Percentiles rank a stretch among this genome's conserved stretches.
Conservation (phyloP, 64 coral and sea anemone genomes). For the Cladopsammia gracilis region DNA sequence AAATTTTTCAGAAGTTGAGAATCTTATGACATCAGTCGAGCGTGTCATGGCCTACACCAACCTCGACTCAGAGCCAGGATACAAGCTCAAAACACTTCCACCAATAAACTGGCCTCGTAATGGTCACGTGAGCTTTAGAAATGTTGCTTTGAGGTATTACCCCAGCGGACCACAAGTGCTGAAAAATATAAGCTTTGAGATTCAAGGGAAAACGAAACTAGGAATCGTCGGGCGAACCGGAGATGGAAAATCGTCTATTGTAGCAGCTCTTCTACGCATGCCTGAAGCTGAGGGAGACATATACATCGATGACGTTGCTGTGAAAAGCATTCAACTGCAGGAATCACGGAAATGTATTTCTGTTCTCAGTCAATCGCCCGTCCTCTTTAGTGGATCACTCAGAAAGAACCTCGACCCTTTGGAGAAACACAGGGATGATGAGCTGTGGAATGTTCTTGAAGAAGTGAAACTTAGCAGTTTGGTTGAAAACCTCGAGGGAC, state of each 20-base stretch:
- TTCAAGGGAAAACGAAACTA: not conserved
- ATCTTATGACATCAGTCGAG: slow-evolving; percentile 48
- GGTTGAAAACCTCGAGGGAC: not conserved
- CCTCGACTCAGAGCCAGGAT: slow-evolving; percentile 31
- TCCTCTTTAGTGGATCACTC: slow-evolving; percentile 58
- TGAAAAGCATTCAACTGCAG: slow-evolving; percentile 31
- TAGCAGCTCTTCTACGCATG: slow-evolving; percentile 67
- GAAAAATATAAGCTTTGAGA: slow-evolving; percentile 24
- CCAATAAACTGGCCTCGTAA: slow-evolving; percentile 34
- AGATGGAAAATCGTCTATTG: slow-evolving; percentile 68
- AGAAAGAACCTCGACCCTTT: slow-evolving; percentile 56
- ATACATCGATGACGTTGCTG: slow-evolving; percentile 29
- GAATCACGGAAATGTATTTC: slow-evolving; percentile 32
- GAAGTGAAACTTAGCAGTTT: slow-evolving; percentile 19
- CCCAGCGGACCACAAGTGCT: slow-evolving; percentile 29
- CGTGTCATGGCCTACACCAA: slow-evolving; percentile 18
- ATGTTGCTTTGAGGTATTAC: slow-evolving; percentile 33
- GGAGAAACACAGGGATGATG: slow-evolving; percentile 6
- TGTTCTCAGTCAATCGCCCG: slow-evolving; percentile 51
- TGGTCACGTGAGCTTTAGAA: slow-evolving; percentile 12
- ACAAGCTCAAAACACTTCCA: slow-evolving; percentile 1
- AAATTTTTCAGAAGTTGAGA: slow-evolving; percentile 1
- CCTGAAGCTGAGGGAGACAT: slow-evolving; percentile 59
- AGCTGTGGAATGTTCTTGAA: slow-evolving; percentile 53
- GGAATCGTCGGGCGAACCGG: slow-evolving; percentile 23